A percentile compares a stretch with the other conserved stretches of the same genome.
phyloP scores from a whole-genome alignment of 2,888 invertebrate genomes.

The Tupiocoris notatus region DNA sequence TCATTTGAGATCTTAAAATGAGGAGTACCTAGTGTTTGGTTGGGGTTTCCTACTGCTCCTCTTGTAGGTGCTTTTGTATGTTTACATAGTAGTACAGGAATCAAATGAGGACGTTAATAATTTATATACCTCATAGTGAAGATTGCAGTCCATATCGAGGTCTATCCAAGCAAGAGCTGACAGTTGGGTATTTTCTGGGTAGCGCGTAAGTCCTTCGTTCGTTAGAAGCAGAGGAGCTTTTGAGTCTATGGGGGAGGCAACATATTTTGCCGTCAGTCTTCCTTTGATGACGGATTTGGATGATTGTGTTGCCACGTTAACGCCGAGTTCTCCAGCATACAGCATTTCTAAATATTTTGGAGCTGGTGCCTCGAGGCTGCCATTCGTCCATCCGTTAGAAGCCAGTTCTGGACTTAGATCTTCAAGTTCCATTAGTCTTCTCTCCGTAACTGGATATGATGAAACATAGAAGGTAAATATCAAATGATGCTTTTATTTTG shows the following conservation, averaged over 20 bases:
- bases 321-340: constrained; percentile 75
- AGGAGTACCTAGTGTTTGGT: no score
- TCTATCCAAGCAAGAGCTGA: constrained; percentile 81
- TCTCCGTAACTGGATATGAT: constrained; percentile 56
- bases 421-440: constrained; percentile 68
- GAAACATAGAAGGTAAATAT: no score
- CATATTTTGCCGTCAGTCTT: constrained; percentile 65
- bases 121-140: constrained; percentile 71
- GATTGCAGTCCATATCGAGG: constrained; percentile 74
- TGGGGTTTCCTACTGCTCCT: no score
- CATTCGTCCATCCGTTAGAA: constrained; percentile 64
- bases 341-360: constrained; percentile 80
- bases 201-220: constrained; percentile 51
- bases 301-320: constrained; percentile 68
- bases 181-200: constrained; percentile 51
- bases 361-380: constrained; percentile 72
- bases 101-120: no score
- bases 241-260: constrained; percentile 63
- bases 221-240: constrained; percentile 59
- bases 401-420: constrained; percentile 64
- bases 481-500: no score
- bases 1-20: no score
- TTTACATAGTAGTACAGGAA: no score
- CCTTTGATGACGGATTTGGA: constrained; percentile 65
- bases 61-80: no score